Evolutionary conservation across 2,113 vertebrate species (phyloP).

Genomic region (Semnopithecus entellus): DNA sequence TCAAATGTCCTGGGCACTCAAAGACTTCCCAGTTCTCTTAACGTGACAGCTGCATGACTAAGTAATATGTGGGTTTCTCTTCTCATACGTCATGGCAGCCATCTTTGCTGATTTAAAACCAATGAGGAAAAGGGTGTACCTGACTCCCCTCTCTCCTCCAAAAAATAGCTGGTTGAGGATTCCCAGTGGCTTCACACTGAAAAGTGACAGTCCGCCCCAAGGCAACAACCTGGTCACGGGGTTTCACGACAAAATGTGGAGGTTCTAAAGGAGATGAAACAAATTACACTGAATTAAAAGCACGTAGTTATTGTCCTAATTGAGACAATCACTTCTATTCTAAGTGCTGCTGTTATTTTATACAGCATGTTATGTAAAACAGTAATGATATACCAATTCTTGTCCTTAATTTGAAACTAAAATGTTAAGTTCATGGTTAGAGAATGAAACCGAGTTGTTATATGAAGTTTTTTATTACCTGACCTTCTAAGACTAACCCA

Average conservation of each 20-base stretch:
- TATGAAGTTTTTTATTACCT: background rate
- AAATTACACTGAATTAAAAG: constrained; percentile 48
- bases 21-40: background rate
- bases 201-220: constrained; percentile 97
- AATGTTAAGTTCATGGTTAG: background rate
- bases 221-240: constrained; percentile 96
- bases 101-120: background rate
- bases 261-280: constrained; percentile 87
- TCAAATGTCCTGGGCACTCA: background rate
- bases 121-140: constrained; percentile 83
- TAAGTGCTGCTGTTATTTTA: background rate
- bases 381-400: background rate
- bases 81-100: background rate
- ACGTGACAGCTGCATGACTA: background rate
- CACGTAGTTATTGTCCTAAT: background rate
- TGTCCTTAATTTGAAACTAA: background rate
- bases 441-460: background rate
- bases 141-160: constrained; percentile 98
- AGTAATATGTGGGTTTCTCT: background rate
- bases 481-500: constrained; percentile 11
- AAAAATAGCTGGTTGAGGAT: constrained; percentile 98
- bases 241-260: constrained; percentile 95
- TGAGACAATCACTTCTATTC: background rate
- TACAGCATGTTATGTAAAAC: background rate
- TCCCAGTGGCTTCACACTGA: constrained; percentile 98